Base-by-base conservation (phyloP, 2,113 vertebrate genomes). In the Paramormyrops kingsleyae region DNA sequence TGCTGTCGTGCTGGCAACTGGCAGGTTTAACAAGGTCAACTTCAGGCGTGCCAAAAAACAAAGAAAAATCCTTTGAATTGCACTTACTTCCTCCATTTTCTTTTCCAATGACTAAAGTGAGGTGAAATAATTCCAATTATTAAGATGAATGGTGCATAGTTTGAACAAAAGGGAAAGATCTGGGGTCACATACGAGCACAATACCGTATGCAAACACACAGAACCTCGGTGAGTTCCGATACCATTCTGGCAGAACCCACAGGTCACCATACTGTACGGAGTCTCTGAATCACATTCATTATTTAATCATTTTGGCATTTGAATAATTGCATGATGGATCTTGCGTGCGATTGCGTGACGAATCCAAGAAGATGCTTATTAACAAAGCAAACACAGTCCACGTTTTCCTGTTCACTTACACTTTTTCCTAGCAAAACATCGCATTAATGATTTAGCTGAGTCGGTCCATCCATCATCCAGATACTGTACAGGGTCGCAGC, bases 111-210 rank as follows among this genome's bases (percentile, higher is more conserved):
- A 31, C 21, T 70, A 88, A 74, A 46, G 49, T 31, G 66, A 39
- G 31, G 44, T 44, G 42, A 80, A 89, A 89, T 83, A 42, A 80
- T 44, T n/a, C n/a, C 4, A 83, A 24, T 50, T 89, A 74, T 49
- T 9, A 89, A 74, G 70, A 80, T 52, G 19, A 49, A 89, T 89
- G 66, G 47, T 39, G 27, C 15, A 49, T 80, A 66, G 56, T 74
- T 83, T 80, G 27, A 80, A 89, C 15, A 88, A 80, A 39, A 52
- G n/a, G 59, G 88, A 88, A 88, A 77, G 42, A 49, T 4, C 31
- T 24, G 52, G 47, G 46, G 35, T 66, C n/a, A 8, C 44, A 27
- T 70, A 52, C 2, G 27, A 80, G 66, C 10, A 4, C 15, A 39
- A 53, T 1, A 24, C 46, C 15, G 9, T 17, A 80, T 31, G 47